A percentile compares a stretch with the other conserved stretches of the same genome.
Evolutionary conservation across 2,797 vertebrate species (phyloP).

Genomic region (Pogoniulus pusillus): DNA sequence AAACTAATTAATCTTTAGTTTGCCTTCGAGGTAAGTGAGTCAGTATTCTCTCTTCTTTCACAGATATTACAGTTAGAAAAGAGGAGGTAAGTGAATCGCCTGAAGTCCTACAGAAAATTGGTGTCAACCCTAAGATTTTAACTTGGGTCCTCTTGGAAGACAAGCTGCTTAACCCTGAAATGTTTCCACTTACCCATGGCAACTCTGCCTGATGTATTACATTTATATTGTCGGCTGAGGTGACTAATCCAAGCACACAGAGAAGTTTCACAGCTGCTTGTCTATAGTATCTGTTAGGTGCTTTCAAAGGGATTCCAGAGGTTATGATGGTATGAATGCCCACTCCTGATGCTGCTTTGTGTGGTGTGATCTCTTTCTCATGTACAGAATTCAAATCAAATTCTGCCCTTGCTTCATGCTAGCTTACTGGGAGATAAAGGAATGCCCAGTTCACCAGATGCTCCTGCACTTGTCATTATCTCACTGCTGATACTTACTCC

Average conservation of each 20-base stretch:
- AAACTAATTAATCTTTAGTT: slow-evolving; percentile 70
- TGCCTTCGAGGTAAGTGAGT: slow-evolving; percentile 59
- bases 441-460: background rate
- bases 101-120: slow-evolving; percentile 60
- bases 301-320: background rate
- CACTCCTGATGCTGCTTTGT: background rate
- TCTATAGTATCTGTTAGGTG: background rate
- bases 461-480: background rate
- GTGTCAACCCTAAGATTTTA: slow-evolving; percentile 45
- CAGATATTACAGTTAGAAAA: slow-evolving; percentile 15
- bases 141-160: background rate
- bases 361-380: background rate
- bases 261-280: background rate
- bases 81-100: slow-evolving; percentile 37
- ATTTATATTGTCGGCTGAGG: slow-evolving; percentile 28
- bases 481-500: background rate
- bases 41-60: slow-evolving; percentile 42
- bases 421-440: background rate
- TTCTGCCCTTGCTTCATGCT: background rate
- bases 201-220: background rate
- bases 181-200: slow-evolving; percentile 3
- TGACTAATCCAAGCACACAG: background rate
- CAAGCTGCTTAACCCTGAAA: slow-evolving; percentile 7
- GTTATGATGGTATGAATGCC: background rate
- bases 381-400: background rate